A percentile compares a stretch with the other conserved stretches of the same genome.
phyloP scores from a whole-genome alignment of 2,113 vertebrate genomes.

The Anolis sagrei region DNA sequence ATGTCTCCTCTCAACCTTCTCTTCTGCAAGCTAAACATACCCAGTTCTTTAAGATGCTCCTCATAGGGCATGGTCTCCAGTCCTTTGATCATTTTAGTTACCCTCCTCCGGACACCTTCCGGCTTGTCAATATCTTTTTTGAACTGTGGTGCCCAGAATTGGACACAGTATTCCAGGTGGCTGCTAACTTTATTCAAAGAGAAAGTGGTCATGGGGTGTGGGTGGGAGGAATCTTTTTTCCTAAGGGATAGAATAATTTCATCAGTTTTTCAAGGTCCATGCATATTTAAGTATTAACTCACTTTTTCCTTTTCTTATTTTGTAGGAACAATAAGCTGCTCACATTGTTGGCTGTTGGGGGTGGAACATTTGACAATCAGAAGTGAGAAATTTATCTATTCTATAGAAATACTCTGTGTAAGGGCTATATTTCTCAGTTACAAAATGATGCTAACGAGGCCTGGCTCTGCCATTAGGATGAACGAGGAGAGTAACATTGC shows the following conservation, averaged over 20 bases:
- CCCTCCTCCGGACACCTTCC: too few species aligned
- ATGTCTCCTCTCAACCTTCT: too few species aligned
- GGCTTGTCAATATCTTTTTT: too few species aligned
- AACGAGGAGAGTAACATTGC: background rate
- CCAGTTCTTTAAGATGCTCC: too few species aligned
- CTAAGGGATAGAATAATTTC: background rate
- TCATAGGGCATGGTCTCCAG: too few species aligned
- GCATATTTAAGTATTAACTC: background rate
- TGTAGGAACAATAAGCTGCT: constrained; percentile 74
- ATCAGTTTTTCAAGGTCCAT: too few species aligned
- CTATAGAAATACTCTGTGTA: background rate
- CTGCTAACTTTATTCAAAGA: background rate
- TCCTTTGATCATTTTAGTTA: too few species aligned
- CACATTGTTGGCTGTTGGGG: constrained; percentile 74
- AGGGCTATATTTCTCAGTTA: background rate
- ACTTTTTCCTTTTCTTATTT: background rate
- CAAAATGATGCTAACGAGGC: background rate
- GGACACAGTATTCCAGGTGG: too few species aligned
- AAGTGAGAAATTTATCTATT: constrained; percentile 63
- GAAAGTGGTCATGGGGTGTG: background rate
- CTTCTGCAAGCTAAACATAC: too few species aligned
- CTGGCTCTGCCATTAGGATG: background rate
- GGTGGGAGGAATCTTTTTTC: background rate
- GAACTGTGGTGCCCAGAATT: too few species aligned
- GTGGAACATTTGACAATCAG: constrained; percentile 71